Percentiles rank a stretch among this genome's conserved stretches.
These are phyloP conservation scores for Garrulus glandarius DNA, from an alignment of 2,797 vertebrate species.

Conservation along the genomic window DNA sequence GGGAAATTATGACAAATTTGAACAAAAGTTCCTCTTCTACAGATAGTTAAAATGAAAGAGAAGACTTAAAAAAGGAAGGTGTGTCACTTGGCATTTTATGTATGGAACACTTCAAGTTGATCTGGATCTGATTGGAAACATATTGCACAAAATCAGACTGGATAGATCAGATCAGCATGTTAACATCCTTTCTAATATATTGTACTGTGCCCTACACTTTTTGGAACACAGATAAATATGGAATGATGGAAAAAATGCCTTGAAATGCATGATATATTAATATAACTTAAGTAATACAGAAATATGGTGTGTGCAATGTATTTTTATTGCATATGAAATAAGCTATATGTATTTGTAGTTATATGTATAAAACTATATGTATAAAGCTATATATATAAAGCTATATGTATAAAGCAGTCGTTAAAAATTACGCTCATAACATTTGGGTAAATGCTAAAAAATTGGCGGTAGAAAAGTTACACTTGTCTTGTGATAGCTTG, in stretches of 20 bases:
- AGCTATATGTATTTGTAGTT: neutral
- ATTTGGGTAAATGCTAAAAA: neutral
- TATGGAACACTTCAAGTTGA: neutral
- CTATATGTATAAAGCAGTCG: accelerated
- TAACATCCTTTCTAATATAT: neutral
- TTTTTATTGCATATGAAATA: neutral
- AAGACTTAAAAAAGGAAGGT: neutral
- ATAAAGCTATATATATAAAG: neutral
- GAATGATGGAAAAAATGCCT: neutral
- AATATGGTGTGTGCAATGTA: neutral
- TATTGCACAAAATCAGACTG: neutral
- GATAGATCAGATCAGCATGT: neutral
- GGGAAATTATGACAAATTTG: neutral
- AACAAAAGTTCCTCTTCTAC: neutral
- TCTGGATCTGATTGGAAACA: neutral
- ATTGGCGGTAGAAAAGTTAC: neutral
- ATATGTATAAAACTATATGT: neutral
- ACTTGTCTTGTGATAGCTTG: neutral
- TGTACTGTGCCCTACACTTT: neutral
- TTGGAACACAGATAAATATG: neutral
- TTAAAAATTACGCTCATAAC: neutral
- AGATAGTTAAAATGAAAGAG: neutral
- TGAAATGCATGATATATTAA: neutral
- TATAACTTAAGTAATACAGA: neutral
- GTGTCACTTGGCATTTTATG: neutral